Base-by-base conservation (phyloP, 2,888 invertebrate genomes). In the Brachypalpus laphriformis region DNA sequence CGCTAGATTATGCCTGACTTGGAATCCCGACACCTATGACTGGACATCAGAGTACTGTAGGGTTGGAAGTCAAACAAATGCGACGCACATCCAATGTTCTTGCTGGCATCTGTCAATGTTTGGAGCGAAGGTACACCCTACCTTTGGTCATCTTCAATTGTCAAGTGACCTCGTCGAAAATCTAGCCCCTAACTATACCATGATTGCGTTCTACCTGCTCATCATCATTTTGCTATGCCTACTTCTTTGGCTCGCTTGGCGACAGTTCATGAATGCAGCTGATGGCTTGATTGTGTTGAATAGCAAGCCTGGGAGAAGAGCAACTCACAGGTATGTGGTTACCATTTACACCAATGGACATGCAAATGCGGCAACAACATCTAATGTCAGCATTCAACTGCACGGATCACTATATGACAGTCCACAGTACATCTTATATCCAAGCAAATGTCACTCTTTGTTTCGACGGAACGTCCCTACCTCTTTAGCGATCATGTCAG, bases 311-410 rank as follows among this genome's bases (percentile, higher is more conserved):
- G 70, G 59, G 3, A 59, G 66, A 3, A n/a, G 81, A 1, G 20
- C 63, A 5, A 20, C 82, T 0, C 59, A 72, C 9, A 20, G 65
- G 18, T 88, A 88, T 65, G 6, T 87, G 1, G 61, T 87, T 4
- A 87, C 87, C 1, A 87, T 90, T 6, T 86, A 76, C n/a, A 89
- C 90, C 3, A 89, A 88, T 9, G 87, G 87, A 6, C 87, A 88
- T 6, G 72, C 61, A 31, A 61, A 87, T 74, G 86, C 89, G 8
- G 82, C 85, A 2, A 87, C 89, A 11, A 86, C 88, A 3, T 88
- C 89, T 1, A 89, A 88, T 59, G 74, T 89, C 7, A 59, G 76
- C 0, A 49, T 89, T 1, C 72, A 80, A n/a, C 59, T 89, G 0
- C 54, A 77, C 42, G 88, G 88, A 1, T 14, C 57, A 0, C 14